Evolutionary conservation across 2,888 invertebrate genomes (phyloP), one percentile per base, ranked within the genome.

Genomic region (Trichopria drosophilae): DNA sequence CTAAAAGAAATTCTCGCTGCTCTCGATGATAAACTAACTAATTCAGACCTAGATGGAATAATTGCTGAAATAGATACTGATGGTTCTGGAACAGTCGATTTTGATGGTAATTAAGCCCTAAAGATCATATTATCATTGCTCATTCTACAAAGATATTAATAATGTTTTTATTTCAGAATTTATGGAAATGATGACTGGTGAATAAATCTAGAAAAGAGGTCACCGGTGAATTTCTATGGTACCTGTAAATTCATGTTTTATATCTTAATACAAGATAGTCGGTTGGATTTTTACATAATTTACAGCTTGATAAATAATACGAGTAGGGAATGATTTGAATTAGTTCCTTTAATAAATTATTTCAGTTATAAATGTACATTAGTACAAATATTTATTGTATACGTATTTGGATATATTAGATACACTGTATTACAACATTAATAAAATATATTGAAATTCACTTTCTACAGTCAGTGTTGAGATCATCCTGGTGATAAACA

Each of bases 61-160:
- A 97, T 97, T 75, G 88, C 90, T 67, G 96, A 97, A 81, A 96
- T 97, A 68, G 97, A 97, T 79, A 94, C 95, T 55, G 97, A 97
- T 77, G 96, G 96, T 46, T 95, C 95, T 59, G 97, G 97, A 72
- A 98, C 97, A 60, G 97, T 98, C 61, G 98, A 98, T 78, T 98
- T 98, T 77, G 97, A 98, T 81, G 97, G 95, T 95, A 78, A 75
- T 73, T 64, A 10, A 24, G 6, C 6, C 24, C 24, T 24, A 24
- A 24, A 6, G 10, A 9, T 3, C 5, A 7, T 1, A 39, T 22
- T 39, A n/a, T 24, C 13, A 22, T 22, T n/a, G 6, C n/a, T 13
- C 39, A 22, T n/a, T 19, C 2, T 32, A n/a, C 32, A 9, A 32
- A 16, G 13, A 36, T 10, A 18, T 36, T 16, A 44, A 19, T 43